phyloP scores from a whole-genome alignment of 2,888 invertebrate genomes.

The Drosophila greeni region DNA sequence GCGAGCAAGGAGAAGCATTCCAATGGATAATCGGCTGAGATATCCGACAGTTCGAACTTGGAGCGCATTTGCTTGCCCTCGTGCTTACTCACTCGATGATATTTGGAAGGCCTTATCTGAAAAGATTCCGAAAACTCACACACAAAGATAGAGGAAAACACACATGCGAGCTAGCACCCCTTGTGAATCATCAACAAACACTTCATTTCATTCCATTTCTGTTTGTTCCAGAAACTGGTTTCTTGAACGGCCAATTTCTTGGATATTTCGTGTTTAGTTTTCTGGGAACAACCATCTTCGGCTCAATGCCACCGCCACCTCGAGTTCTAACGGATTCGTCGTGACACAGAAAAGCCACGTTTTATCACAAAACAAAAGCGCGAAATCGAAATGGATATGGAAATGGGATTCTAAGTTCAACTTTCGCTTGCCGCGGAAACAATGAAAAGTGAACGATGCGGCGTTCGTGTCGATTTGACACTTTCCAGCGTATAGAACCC shows the following conservation, averaged over 20 bases:
- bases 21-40: conserved; percentile 7
- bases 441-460: conserved; percentile 28
- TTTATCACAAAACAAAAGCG: conserved; percentile 16
- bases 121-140: conserved; percentile 18
- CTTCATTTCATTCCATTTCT: conserved; percentile 13
- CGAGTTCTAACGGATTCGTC: conserved; percentile 21
- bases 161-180: background rate
- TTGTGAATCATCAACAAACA: conserved; percentile 24
- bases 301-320: background rate
- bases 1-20: background rate
- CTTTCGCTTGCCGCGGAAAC: conserved; percentile 31
- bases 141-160: conserved; percentile 9
- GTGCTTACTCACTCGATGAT: conserved; percentile 30
- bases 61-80: conserved; percentile 8
- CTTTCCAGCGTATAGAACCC: conserved; percentile 19
- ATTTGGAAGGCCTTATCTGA: conserved; percentile 20
- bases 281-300: conserved; percentile 5
- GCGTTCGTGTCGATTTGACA: conserved; percentile 17
- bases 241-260: conserved; percentile 6
- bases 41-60: conserved; percentile 11
- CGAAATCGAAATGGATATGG: conserved; percentile 11
- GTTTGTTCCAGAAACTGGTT: conserved; percentile 21
- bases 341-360: conserved; percentile 14
- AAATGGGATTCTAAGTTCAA: conserved; percentile 24
- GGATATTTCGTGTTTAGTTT: conserved; percentile 16